phyloP scores from a whole-genome alignment of 2,888 invertebrate species.

The Diabrotica balteata region DNA sequence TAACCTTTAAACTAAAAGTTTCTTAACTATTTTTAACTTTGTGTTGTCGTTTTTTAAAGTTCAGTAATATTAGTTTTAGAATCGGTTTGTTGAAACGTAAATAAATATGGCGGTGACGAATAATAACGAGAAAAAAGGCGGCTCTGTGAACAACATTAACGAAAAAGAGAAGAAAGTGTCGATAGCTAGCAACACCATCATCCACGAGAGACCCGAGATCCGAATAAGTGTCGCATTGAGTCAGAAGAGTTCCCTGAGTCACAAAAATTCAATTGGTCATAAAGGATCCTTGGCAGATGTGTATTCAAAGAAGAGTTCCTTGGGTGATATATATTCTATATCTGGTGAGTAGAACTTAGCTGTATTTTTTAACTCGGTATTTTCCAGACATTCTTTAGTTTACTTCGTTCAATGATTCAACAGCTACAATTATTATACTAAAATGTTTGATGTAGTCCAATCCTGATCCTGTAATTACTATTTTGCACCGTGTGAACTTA shows the following conservation, averaged over 20 bases:
- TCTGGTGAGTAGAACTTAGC: constrained; percentile 2
- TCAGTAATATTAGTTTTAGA: too few relatives aligned
- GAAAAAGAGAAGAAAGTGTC: constrained; percentile 16
- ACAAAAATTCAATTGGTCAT: constrained; percentile 1
- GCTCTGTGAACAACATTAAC: background rate
- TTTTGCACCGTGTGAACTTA: too few relatives aligned
- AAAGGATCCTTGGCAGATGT: background rate
- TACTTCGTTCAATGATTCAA: background rate
- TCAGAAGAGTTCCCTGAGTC: background rate
- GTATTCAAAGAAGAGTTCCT: constrained; percentile 8
- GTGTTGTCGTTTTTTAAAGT: too few relatives aligned
- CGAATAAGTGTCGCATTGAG: too few relatives aligned
- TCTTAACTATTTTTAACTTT: too few relatives aligned
- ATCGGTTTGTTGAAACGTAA: too few relatives aligned
- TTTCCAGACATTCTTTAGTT: background rate
- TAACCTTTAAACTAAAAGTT: too few relatives aligned
- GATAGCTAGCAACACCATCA: constrained; percentile 3
- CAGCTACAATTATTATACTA: too few relatives aligned
- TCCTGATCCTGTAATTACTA: too few relatives aligned
- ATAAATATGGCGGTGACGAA: background rate
- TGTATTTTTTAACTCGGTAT: background rate
- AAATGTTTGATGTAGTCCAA: too few relatives aligned
- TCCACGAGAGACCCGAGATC: background rate
- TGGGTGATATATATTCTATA: constrained; percentile 9
- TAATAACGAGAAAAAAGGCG: background rate